Evolutionary conservation across 2,888 invertebrate species (phyloP).

Genomic region (Temnothorax rugatulus): DNA sequence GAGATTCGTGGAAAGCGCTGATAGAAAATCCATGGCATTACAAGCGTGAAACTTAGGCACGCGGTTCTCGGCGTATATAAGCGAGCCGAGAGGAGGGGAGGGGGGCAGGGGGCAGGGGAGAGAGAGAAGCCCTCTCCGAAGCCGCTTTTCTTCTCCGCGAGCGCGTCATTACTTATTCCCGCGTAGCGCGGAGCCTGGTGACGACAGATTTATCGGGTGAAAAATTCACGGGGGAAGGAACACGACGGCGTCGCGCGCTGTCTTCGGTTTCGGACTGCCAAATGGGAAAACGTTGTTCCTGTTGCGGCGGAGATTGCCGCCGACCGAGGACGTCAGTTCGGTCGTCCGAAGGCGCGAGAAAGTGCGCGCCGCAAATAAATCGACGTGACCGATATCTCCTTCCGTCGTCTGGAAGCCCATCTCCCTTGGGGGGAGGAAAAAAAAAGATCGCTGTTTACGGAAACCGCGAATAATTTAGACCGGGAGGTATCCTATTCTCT

Average conservation of each 20-base stretch:
- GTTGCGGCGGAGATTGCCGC: conserved; percentile 64
- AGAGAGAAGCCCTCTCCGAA: not conserved
- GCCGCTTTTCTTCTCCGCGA: not conserved
- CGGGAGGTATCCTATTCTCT: not conserved
- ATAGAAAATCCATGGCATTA: conserved; percentile 33
- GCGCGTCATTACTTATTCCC: conserved; percentile 68
- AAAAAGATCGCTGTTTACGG: conserved; percentile 38
- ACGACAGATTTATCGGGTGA: conserved; percentile 78
- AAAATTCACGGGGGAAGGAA: conserved; percentile 73
- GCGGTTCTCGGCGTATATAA: conserved; percentile 8
- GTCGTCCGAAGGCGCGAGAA: conserved; percentile 37
- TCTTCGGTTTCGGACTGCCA: conserved; percentile 71
- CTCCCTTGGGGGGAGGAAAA: not conserved
- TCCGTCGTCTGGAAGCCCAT: conserved; percentile 23
- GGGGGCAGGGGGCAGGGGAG: not conserved
- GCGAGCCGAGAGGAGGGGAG: not conserved
- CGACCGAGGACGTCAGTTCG: conserved; percentile 56
- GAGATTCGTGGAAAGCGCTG: too few relatives aligned
- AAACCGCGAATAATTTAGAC: conserved; percentile 50
- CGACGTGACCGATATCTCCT: conserved; percentile 51
- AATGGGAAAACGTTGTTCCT: conserved; percentile 81
- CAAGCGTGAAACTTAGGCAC: conserved; percentile 18
- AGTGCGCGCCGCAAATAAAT: conserved; percentile 41
- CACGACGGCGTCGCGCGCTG: conserved; percentile 61
- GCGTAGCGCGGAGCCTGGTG: conserved; percentile 57